A percentile compares a stretch with the other conserved stretches of the same genome.
phyloP scores from a whole-genome alignment of 1,140 invertebrate species.

The Bilobella aurantiaca region DNA sequence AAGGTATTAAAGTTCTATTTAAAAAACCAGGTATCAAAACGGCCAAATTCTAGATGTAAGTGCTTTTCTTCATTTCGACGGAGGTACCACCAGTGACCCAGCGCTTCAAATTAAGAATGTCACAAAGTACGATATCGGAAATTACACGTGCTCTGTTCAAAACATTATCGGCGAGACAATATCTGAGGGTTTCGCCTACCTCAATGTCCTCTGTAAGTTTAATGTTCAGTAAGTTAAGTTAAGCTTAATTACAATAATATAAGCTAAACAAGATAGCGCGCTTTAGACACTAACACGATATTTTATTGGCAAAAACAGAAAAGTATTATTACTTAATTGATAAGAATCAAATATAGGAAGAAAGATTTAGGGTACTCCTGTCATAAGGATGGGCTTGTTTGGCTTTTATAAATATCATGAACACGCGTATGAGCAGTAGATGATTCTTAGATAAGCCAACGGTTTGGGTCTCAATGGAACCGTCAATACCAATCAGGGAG shows the following conservation, averaged over 20 bases:
- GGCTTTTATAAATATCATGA: too few relatives aligned
- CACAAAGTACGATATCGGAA: constrained; percentile 62
- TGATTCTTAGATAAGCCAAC: constrained; percentile 7
- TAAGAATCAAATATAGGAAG: too few relatives aligned
- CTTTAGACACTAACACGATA: too few relatives aligned
- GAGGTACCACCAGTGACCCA: constrained; percentile 59
- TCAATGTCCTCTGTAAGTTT: constrained; percentile 68
- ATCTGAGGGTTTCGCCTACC: constrained; percentile 56
- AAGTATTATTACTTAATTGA: too few relatives aligned
- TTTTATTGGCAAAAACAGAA: too few relatives aligned
- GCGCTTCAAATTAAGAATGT: constrained; percentile 65
- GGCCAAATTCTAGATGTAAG: constrained; percentile 54
- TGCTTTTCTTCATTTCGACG: constrained; percentile 56
- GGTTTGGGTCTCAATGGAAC: constrained; percentile 64
- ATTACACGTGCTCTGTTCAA: constrained; percentile 64
- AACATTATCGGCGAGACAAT: constrained; percentile 62
- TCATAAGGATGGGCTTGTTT: too few relatives aligned
- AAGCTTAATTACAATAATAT: too few relatives aligned
- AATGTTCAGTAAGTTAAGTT: background rate
- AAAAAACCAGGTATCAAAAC: constrained; percentile 55
- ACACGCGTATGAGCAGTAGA: too few relatives aligned
- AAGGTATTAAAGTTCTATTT: background rate
- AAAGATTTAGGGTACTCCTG: too few relatives aligned
- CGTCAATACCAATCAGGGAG: constrained; percentile 62
- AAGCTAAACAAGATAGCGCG: too few relatives aligned